A percentile compares a stretch with the other conserved stretches of the same genome.
phyloP scores from a whole-genome alignment of 64 coral and sea anemone species.

The Anthopleura sola region DNA sequence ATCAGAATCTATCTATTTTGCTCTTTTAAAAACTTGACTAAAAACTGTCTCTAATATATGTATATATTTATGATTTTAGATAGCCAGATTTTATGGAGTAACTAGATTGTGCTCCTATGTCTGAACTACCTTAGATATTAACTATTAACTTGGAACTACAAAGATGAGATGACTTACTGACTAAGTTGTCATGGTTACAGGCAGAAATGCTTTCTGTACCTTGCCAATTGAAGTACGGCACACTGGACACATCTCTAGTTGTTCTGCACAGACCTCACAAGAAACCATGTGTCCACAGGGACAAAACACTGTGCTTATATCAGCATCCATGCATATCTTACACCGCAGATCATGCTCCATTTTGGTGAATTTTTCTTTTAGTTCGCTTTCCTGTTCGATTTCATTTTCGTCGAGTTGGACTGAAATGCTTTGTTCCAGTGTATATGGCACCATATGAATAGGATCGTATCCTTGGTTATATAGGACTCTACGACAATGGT shows the following conservation, averaged over 20 bases:
- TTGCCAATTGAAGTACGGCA: slow-evolving; percentile 71
- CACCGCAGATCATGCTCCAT: slow-evolving; percentile 82
- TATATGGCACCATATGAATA: slow-evolving; percentile 26
- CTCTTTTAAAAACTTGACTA: too few relatives aligned
- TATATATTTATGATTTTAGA: too few relatives aligned
- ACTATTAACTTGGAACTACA: neutral
- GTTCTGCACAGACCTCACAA: slow-evolving; percentile 70
- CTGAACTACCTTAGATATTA: neutral
- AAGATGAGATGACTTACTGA: neutral
- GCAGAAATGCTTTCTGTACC: slow-evolving; percentile 72
- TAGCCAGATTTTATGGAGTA: too few relatives aligned
- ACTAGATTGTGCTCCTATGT: too few relatives aligned
- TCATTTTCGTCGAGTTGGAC: slow-evolving; percentile 4
- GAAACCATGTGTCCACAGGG: slow-evolving; percentile 97
- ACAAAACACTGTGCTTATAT: slow-evolving; percentile 84
- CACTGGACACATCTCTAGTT: slow-evolving; percentile 68
- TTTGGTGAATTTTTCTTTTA: slow-evolving; percentile 63
- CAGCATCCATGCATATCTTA: slow-evolving; percentile 93
- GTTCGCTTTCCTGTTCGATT: neutral
- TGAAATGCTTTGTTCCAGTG: neutral
- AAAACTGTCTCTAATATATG: too few relatives aligned
- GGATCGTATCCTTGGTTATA: slow-evolving; percentile 65
- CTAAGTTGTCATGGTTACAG: slow-evolving; percentile 1
- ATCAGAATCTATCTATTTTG: too few relatives aligned
- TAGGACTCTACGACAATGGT: slow-evolving; percentile 82